Conservation (phyloP, 2,113 vertebrate genomes). For the Cyphomyrus discorhynchus region DNA sequence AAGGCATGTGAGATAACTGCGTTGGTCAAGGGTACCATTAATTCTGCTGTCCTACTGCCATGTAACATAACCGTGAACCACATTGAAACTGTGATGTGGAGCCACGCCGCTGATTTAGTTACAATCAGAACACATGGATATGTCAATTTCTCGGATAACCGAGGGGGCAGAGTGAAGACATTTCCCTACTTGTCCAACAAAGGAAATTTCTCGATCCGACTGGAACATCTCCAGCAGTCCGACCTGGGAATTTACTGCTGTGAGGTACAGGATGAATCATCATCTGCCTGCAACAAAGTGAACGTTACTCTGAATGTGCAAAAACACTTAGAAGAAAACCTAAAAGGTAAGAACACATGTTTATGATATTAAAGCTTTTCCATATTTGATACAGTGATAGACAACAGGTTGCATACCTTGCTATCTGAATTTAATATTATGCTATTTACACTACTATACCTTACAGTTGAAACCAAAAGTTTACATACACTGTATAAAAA, state of each 20-base stretch:
- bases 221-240: constrained; percentile 35
- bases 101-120: constrained; percentile 17
- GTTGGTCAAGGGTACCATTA: neutral
- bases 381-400: neutral
- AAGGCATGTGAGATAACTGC: neutral
- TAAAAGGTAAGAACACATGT: neutral
- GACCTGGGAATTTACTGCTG: constrained; percentile 53
- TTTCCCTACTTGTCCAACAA: constrained; percentile 40
- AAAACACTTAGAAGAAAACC: neutral
- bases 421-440: neutral
- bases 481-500: no score
- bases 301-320: neutral
- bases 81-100: constrained; percentile 33
- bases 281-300: neutral
- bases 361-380: neutral
- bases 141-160: constrained; percentile 34
- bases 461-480: neutral
- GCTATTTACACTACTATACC: neutral
- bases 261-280: neutral
- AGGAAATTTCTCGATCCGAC: constrained; percentile 52
- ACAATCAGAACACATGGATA: neutral
- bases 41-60: neutral
- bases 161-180: constrained; percentile 40
- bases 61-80: neutral
- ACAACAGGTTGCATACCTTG: neutral